A percentile compares a stretch with the other conserved stretches of the same genome.
These are phyloP conservation scores for Margaritifera margaritifera DNA, from an alignment of 2,888 invertebrate species.

Conservation along the genomic window DNA sequence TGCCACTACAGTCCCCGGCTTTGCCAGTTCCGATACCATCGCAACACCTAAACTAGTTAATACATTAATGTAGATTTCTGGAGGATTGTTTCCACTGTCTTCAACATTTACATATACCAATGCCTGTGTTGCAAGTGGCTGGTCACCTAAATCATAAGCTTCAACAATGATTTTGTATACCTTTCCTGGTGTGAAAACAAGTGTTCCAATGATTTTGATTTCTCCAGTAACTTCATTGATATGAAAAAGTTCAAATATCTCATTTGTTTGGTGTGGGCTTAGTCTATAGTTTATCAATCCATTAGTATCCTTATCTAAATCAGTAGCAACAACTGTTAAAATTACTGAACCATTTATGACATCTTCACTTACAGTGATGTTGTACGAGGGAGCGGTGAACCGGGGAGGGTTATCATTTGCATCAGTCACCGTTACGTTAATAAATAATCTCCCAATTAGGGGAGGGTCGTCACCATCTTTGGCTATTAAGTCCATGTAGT, in stretches of 20 bases:
- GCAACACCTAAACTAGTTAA: conserved; percentile 40
- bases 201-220: conserved; percentile 43
- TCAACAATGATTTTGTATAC: conserved; percentile 52
- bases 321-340: conserved; percentile 82
- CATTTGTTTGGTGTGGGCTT: conserved; percentile 46
- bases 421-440: conserved; percentile 44
- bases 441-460: conserved; percentile 34
- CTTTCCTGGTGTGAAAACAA: conserved; percentile 50
- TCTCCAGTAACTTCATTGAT: conserved; percentile 51
- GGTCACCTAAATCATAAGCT: conserved; percentile 52
- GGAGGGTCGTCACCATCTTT: conserved; percentile 49
- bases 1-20: conserved; percentile 57
- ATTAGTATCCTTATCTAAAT: conserved; percentile 88
- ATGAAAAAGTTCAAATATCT: conserved; percentile 47
- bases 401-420: conserved; percentile 52
- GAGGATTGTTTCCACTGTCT: conserved; percentile 93
- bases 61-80: conserved; percentile 75
- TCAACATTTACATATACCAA: conserved; percentile 77
- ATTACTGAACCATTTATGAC: conserved; percentile 30
- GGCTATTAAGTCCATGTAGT: conserved; percentile 49
- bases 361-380: conserved; percentile 42
- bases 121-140: conserved; percentile 51
- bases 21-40: conserved; percentile 53
- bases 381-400: conserved; percentile 39
- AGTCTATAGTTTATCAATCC: conserved; percentile 75